Conservation (phyloP, 2,113 vertebrate genomes). For the Speoplatyrhinus poulsoni region DNA sequence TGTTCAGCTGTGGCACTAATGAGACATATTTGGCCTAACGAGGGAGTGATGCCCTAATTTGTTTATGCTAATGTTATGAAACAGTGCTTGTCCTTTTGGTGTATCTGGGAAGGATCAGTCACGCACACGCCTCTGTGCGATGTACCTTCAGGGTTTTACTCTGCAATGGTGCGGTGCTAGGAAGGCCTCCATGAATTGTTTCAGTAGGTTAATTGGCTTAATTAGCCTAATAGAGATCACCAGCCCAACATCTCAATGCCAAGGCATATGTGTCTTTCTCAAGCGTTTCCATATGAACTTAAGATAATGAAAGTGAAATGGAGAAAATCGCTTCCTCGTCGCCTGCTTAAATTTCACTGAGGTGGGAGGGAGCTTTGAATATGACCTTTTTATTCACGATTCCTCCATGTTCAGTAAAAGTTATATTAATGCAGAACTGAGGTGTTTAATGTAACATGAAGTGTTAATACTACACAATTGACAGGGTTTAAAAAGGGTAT, state of each 20-base stretch:
- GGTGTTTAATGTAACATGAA: no score
- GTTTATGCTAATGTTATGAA: slow-evolving; percentile 83
- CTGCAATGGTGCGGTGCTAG: slow-evolving; percentile 46
- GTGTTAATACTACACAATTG: no score
- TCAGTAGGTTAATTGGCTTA: slow-evolving; percentile 70
- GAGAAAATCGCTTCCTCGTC: background rate
- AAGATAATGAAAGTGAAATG: background rate
- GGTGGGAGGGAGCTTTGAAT: background rate
- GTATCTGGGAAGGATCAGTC: slow-evolving; percentile 74
- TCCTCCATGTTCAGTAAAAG: no score
- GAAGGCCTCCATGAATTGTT: slow-evolving; percentile 55
- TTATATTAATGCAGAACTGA: no score
- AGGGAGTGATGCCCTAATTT: slow-evolving; percentile 80
- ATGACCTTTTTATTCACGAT: no score
- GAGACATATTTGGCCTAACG: slow-evolving; percentile 77
- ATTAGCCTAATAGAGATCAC: slow-evolving; percentile 65
- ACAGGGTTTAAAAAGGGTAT: background rate
- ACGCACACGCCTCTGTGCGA: slow-evolving; percentile 44
- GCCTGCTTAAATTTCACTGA: background rate
- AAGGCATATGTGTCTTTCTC: slow-evolving; percentile 31
- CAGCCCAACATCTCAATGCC: slow-evolving; percentile 54
- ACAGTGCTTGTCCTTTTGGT: slow-evolving; percentile 75
- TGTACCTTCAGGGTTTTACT: slow-evolving; percentile 63
- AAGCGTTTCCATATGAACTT: slow-evolving; percentile 19
- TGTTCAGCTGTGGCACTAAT: slow-evolving; percentile 79